Evolutionary conservation across 2,797 vertebrate species (phyloP).

Genomic region (Pangasius larnaudii): DNA sequence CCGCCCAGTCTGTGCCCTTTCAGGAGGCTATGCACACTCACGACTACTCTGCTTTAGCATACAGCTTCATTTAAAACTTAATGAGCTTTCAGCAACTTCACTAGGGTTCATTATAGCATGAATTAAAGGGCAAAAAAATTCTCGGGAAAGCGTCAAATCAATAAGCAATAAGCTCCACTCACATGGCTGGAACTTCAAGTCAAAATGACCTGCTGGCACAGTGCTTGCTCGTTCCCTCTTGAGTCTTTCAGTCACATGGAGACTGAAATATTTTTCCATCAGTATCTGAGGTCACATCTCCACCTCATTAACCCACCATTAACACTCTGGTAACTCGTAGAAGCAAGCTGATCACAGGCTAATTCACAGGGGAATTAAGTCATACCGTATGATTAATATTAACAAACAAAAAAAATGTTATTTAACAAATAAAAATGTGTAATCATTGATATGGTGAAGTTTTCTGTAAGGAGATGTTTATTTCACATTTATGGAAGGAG

Average conservation of each 20-base stretch:
- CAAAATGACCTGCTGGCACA: background rate
- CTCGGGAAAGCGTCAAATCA: conserved; percentile 4
- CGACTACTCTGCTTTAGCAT: background rate
- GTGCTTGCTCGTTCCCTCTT: background rate
- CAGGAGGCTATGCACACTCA: conserved; percentile 37
- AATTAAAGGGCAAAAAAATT: conserved; percentile 7
- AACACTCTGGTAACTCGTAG: background rate
- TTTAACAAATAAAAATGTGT: too few relatives aligned
- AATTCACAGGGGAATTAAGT: too few relatives aligned
- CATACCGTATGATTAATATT: too few relatives aligned
- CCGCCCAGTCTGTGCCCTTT: conserved; percentile 32
- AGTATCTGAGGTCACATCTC: conserved; percentile 15
- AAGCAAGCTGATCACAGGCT: background rate
- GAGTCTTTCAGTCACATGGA: too few relatives aligned
- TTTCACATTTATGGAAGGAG: background rate
- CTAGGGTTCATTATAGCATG: background rate
- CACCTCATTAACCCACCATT: conserved; percentile 33
- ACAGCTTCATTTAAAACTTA: conserved; percentile 16
- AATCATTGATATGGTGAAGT: too few relatives aligned
- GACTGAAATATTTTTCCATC: background rate
- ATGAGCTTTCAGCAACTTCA: conserved; percentile 25
- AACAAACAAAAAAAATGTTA: too few relatives aligned
- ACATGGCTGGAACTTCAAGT: background rate
- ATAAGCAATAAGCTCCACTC: conserved; percentile 1
- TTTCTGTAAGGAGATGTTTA: background rate